These are phyloP conservation scores for Cherax destructor DNA, from an alignment of 1,140 invertebrate genomes.

Conservation along the genomic window DNA sequence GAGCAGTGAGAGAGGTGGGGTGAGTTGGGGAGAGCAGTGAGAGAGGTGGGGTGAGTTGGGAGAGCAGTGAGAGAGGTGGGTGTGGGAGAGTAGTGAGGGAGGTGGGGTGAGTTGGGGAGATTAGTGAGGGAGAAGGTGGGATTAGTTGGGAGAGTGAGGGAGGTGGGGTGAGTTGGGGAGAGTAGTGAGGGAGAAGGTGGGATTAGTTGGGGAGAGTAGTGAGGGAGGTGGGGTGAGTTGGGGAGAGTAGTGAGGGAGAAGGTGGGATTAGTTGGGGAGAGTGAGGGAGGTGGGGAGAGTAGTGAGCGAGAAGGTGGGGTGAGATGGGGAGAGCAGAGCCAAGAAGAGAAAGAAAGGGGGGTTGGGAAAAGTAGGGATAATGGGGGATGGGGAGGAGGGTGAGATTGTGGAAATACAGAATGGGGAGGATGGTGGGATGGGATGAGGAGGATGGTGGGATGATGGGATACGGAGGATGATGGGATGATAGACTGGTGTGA, in stretches of 20 bases:
- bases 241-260: too few species aligned
- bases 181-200: too few species aligned
- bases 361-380: neutral
- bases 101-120: neutral
- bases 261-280: too few species aligned
- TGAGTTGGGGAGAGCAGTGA: too few species aligned
- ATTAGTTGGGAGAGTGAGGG: too few species aligned
- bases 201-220: too few species aligned
- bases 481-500: neutral
- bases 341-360: neutral
- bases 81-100: neutral
- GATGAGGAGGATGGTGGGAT: too few species aligned
- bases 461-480: neutral
- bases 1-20: too few species aligned
- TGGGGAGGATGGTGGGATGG: neutral
- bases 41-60: too few species aligned
- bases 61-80: neutral
- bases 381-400: too few species aligned
- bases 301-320: neutral
- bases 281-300: neutral
- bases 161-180: too few species aligned
- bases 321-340: neutral
- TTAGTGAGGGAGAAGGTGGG: neutral
- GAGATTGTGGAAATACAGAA: neutral
- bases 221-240: too few species aligned